These are phyloP conservation scores for Neoseiulus cucumeris DNA, from an alignment of 1,140 invertebrate genomes.

Conservation along the genomic window DNA sequence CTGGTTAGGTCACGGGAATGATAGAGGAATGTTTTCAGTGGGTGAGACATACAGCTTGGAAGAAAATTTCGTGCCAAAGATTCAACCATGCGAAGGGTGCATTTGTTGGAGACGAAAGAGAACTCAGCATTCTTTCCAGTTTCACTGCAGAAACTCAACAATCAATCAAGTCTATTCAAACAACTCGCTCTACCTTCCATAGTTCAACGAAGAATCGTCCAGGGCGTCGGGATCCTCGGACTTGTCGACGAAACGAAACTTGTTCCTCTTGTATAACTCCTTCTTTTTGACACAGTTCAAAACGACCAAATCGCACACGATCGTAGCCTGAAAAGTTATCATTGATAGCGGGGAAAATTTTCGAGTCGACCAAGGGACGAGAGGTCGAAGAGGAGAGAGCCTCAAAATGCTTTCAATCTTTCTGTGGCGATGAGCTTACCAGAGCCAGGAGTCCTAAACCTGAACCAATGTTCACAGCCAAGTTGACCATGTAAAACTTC, in stretches of 20 bases:
- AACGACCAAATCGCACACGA: slow-evolving; percentile 32
- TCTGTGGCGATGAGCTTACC: too few relatives aligned
- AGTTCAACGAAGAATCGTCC: not conserved
- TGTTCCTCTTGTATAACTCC: slow-evolving; percentile 26
- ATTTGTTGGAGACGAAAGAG: too few relatives aligned
- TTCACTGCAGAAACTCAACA: too few relatives aligned
- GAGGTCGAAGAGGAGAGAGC: too few relatives aligned
- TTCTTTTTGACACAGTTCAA: slow-evolving; percentile 29
- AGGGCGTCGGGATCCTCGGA: slow-evolving; percentile 15
- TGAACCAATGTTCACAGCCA: slow-evolving; percentile 33
- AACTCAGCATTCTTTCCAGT: too few relatives aligned
- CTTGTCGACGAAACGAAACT: slow-evolving; percentile 22
- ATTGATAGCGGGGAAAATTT: slow-evolving; percentile 16
- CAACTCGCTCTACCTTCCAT: not conserved
- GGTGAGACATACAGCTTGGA: too few relatives aligned
- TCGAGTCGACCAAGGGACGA: too few relatives aligned
- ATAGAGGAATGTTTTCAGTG: too few relatives aligned
- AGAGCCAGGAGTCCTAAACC: slow-evolving; percentile 33
- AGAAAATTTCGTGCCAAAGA: too few relatives aligned
- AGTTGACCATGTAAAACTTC: slow-evolving; percentile 32
- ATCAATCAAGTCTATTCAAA: too few relatives aligned
- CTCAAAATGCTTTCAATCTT: slow-evolving; percentile 13
- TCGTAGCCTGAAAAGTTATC: slow-evolving; percentile 25
- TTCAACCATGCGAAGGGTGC: too few relatives aligned
- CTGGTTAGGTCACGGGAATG: too few relatives aligned